These are phyloP conservation scores for Spheniscus humboldti DNA, from an alignment of 2,797 vertebrate species.

Conservation along the genomic window DNA sequence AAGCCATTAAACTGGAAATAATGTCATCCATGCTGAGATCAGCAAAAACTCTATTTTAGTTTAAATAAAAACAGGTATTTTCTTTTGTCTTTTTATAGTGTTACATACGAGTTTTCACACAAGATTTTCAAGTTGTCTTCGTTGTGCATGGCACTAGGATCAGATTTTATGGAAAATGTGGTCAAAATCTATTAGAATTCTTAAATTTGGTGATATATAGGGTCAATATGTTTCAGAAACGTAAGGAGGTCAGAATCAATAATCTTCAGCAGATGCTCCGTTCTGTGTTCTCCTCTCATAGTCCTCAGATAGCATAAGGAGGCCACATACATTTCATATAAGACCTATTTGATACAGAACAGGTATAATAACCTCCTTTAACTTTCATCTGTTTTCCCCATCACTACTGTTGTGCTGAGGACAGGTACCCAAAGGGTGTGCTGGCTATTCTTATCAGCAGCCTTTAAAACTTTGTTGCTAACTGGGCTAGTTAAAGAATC, in stretches of 20 bases:
- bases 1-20: conserved; percentile 56
- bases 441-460: not conserved
- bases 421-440: not conserved
- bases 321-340: fast-evolving
- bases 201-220: not conserved
- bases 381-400: not conserved
- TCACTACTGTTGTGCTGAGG: not conserved
- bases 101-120: not conserved
- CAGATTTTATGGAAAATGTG: not conserved
- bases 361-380: not conserved
- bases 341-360: not conserved
- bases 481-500: not conserved
- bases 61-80: not conserved
- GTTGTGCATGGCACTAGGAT: not conserved
- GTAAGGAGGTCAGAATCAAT: not conserved
- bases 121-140: not conserved
- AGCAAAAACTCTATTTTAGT: not conserved
- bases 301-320: not conserved
- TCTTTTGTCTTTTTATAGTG: not conserved
- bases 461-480: not conserved
- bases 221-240: not conserved
- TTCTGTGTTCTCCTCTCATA: not conserved
- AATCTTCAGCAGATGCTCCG: not conserved
- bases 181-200: not conserved
- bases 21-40: not conserved